A percentile compares a stretch with the other conserved stretches of the same genome.
phyloP scores from a whole-genome alignment of 1,140 invertebrate genomes.

The Antheraea pernyi region DNA sequence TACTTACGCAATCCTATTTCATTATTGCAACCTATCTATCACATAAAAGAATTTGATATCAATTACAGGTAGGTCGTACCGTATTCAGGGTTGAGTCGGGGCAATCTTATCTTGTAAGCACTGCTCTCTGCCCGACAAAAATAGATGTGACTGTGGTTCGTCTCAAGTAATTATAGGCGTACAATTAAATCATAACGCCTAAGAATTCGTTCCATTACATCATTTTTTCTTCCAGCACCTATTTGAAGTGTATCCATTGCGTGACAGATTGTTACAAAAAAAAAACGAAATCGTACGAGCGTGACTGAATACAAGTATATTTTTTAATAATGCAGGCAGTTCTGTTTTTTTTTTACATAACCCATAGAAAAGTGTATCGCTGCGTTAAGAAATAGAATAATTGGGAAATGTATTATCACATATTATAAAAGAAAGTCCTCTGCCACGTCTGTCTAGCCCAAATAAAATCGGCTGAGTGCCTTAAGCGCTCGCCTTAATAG shows the following conservation, averaged over 20 bases:
- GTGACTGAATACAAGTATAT: slow-evolving; percentile 10
- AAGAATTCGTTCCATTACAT: not conserved
- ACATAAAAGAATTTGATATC: no score
- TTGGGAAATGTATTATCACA: not conserved
- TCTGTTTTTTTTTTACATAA: slow-evolving; percentile 26
- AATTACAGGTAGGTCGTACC: no score
- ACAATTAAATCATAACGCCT: not conserved
- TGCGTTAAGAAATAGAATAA: not conserved
- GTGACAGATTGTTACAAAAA: slow-evolving; percentile 15
- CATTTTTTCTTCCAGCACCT: not conserved
- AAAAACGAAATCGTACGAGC: slow-evolving; percentile 21
- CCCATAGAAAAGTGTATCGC: slow-evolving; percentile 35
- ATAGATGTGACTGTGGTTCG: not conserved
- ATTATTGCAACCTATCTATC: no score
- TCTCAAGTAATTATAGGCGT: not conserved
- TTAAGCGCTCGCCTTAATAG: no score
- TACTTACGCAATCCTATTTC: no score
- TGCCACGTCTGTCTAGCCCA: no score
- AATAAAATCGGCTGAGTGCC: no score
- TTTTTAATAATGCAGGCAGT: slow-evolving; percentile 35
- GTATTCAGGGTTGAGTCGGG: not conserved
- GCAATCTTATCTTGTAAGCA: no score
- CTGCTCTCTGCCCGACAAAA: no score
- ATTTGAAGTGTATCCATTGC: slow-evolving; percentile 1
- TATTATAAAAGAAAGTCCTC: no score